A percentile compares a stretch with the other conserved stretches of the same genome.
These are phyloP conservation scores for Spilosoma lubricipeda DNA, from an alignment of 2,888 invertebrate genomes.

Conservation along the genomic window DNA sequence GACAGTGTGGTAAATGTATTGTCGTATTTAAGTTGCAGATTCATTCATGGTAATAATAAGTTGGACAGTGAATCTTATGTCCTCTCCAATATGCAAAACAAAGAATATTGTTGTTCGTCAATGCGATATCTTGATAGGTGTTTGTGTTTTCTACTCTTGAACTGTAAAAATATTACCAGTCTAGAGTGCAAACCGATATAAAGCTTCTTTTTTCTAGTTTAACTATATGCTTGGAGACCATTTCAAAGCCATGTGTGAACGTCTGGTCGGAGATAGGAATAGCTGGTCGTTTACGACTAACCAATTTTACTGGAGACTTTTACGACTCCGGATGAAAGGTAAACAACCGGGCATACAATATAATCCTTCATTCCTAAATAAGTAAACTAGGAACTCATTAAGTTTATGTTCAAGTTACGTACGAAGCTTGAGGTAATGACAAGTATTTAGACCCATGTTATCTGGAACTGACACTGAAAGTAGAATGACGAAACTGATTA, in stretches of 20 bases:
- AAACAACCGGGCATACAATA: slow-evolving; percentile 47
- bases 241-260: slow-evolving; percentile 26
- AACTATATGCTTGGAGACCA: slow-evolving; percentile 6
- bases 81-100: not conserved
- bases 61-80: not conserved
- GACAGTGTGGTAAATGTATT: not conserved
- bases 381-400: slow-evolving; percentile 22
- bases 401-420: slow-evolving; percentile 13
- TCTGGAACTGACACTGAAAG: not conserved
- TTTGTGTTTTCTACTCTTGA: not conserved
- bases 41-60: not conserved
- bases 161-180: not conserved
- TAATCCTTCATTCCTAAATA: slow-evolving; percentile 37
- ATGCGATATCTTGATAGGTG: not conserved
- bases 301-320: slow-evolving; percentile 49
- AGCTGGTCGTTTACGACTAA: slow-evolving; percentile 42
- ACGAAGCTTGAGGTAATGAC: not conserved
- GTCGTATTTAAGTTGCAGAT: not conserved
- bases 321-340: slow-evolving; percentile 46
- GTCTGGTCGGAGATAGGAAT: slow-evolving; percentile 48
- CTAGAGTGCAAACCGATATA: not conserved
- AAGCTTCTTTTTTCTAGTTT: not conserved
- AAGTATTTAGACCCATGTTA: not conserved
- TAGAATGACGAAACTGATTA: not conserved
- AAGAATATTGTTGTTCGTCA: not conserved